These are phyloP conservation scores for Rattus norvegicus DNA, from an alignment of 2,113 vertebrate genomes.

Conservation along the genomic window DNA sequence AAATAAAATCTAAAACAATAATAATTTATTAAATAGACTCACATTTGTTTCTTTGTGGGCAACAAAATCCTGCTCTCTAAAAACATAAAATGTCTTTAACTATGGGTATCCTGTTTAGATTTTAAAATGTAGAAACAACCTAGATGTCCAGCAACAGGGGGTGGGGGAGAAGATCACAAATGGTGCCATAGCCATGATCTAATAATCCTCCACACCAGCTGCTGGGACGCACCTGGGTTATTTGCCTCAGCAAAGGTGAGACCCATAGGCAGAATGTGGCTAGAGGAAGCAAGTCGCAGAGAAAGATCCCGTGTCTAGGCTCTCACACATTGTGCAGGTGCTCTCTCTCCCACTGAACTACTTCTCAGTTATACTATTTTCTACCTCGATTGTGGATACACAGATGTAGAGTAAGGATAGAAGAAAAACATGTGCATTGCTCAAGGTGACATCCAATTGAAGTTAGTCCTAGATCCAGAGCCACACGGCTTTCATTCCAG, in stretches of 20 bases:
- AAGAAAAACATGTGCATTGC: background rate
- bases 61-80: background rate
- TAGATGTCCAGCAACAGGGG: background rate
- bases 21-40: background rate
- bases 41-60: background rate
- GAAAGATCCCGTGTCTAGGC: background rate
- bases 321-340: background rate
- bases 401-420: background rate
- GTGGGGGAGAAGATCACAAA: background rate
- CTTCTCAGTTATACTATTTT: background rate
- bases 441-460: background rate
- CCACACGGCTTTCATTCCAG: background rate
- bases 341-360: background rate
- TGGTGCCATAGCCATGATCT: fast-evolving
- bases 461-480: background rate
- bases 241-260: background rate
- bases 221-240: fast-evolving
- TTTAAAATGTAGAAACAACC: background rate
- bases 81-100: background rate
- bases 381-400: background rate
- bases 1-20: background rate
- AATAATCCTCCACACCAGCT: background rate
- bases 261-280: background rate
- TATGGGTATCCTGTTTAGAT: background rate
- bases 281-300: background rate